Evolutionary conservation across 2,113 vertebrate species (phyloP), one percentile per base, ranked within the genome.

Genomic region (Nycticorax nycticorax): DNA sequence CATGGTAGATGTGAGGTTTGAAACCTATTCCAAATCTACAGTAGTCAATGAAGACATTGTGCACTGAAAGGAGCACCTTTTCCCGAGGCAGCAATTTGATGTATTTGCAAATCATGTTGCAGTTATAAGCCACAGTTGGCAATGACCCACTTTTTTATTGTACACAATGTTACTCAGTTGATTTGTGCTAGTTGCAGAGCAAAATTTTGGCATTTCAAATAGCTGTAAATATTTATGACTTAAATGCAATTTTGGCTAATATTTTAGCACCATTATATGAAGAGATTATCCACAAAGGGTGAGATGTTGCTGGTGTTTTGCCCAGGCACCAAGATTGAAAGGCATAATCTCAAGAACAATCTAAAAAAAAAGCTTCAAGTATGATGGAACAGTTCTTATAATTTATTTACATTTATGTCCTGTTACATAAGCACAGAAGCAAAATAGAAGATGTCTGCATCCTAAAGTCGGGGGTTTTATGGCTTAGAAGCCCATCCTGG

Each of bases 101-200:
- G 92, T 97, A 89, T 97, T 96, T 97, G 97, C 97, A 98, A 97
- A 98, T 96, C 91, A 63, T 52, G 52, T 94, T 83, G 92, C 89
- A 94, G 89, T 90, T 86, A 47, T 80, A 92, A 94, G 97, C 93
- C 96, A 96, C 81, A 26, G 53, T 84, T 98, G 97, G 96, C 96
- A 96, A 88, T 91, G 94, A 85, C 73, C 96, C 97, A 59, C 55
- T 71, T 97, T 97, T 97, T 97, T 92, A 91, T 94, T 92, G 88
- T 73, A 71, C 55, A 56, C 39, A 75, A 64, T 76, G 77, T 95
- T 72, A 53, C 75, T 96, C 92, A 35, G 93, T 66, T 32, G 87
- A 95, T 96, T 92, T 91, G 71, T 92, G 89, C 91, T 81, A 67
- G 94, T 83, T 10, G 14, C 89, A 68, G 89, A 95, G 73, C 59